Percentiles rank a stretch among this genome's conserved stretches.
These are phyloP conservation scores for Calliphora vicina DNA, from an alignment of 1,140 invertebrate genomes.

Conservation along the genomic window DNA sequence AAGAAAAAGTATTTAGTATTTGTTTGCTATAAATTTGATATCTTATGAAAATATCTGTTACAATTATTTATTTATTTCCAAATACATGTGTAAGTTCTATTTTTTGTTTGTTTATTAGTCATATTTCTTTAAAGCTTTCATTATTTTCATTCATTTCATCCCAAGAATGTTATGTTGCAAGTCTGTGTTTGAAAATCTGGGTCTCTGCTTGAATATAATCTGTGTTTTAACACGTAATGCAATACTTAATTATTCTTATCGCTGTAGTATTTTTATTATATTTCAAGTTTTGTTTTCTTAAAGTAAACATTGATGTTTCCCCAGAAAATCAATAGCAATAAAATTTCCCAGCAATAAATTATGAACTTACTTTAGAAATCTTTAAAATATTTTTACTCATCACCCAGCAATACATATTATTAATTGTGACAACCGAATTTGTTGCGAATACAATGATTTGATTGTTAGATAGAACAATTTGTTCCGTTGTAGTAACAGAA, in stretches of 20 bases:
- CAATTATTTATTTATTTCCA: neutral
- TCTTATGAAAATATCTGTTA: neutral
- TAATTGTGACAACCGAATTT: too few relatives aligned
- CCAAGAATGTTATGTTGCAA: too few relatives aligned
- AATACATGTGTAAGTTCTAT: neutral
- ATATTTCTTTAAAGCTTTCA: neutral
- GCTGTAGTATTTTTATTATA: neutral
- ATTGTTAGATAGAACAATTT: too few relatives aligned
- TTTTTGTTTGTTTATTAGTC: neutral
- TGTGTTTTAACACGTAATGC: neutral
- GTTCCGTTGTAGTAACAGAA: too few relatives aligned
- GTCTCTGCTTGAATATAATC: neutral
- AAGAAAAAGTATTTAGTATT: neutral
- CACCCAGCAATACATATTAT: too few relatives aligned
- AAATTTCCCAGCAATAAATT: neutral
- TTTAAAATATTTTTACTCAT: too few relatives aligned
- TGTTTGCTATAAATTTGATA: neutral
- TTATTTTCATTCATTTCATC: neutral
- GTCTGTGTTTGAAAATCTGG: neutral
- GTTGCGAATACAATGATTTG: too few relatives aligned
- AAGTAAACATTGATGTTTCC: neutral
- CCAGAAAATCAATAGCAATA: neutral
- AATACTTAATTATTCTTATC: neutral
- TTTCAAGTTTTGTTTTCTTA: too few relatives aligned
- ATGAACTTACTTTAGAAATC: neutral